Evolutionary conservation across 2,113 vertebrate genomes (phyloP).

Genomic region (Coregonus clupeaformis): DNA sequence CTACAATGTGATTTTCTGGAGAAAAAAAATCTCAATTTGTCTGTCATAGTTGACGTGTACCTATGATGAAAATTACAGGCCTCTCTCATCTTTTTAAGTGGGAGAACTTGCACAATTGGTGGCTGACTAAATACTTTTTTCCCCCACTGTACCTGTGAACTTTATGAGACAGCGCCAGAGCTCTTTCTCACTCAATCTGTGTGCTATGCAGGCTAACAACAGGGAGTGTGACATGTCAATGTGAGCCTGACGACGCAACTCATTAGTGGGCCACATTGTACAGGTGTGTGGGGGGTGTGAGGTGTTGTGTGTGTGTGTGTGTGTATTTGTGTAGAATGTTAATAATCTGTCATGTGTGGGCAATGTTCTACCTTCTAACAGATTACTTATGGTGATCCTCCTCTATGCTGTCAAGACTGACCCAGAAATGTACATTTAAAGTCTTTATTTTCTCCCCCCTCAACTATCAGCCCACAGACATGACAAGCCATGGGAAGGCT

Average conservation of each 20-base stretch:
- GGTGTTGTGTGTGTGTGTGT: neutral
- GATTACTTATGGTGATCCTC: neutral
- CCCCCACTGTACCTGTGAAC: constrained; percentile 11
- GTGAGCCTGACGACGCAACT: neutral
- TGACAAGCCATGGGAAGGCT: neutral
- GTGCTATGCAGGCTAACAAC: neutral
- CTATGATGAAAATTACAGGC: no score
- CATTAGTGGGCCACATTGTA: neutral
- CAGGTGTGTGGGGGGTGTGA: neutral
- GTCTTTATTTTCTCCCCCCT: no score
- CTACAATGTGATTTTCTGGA: no score
- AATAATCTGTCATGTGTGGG: neutral
- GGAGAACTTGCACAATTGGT: no score
- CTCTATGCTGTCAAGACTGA: constrained; percentile 11
- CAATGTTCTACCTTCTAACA: constrained; percentile 10
- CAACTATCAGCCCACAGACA: neutral
- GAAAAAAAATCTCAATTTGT: no score
- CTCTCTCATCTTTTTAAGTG: no score
- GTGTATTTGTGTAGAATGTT: neutral
- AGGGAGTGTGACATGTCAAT: neutral
- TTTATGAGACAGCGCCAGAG: neutral
- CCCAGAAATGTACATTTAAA: neutral
- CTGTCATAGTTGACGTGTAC: no score
- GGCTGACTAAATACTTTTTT: no score
- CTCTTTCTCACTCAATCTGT: neutral